phyloP scores from a whole-genome alignment of 1,140 invertebrate species.

The Piezodorus guildinii region DNA sequence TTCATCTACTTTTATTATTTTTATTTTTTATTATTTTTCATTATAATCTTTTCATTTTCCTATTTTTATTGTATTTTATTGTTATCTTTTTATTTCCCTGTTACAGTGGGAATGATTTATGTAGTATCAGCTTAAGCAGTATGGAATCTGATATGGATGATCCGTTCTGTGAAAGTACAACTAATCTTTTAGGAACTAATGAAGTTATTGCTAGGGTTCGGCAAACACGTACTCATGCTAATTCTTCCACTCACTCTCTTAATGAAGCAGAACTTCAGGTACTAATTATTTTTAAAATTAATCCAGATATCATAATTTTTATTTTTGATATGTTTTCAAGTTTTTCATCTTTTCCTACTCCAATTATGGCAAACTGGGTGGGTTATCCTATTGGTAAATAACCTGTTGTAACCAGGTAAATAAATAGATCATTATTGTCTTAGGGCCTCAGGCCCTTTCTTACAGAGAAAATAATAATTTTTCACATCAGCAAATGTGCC shows the following conservation, averaged over 20 bases:
- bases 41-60: no score
- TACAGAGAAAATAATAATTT: no score
- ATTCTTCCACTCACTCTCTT: conserved; percentile 67
- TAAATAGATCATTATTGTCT: no score
- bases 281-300: conserved; percentile 40
- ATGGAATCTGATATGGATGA: conserved; percentile 60
- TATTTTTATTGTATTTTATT: conserved; percentile 5
- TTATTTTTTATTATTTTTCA: no score
- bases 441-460: no score
- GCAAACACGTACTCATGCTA: conserved; percentile 41
- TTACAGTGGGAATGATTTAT: conserved; percentile 26
- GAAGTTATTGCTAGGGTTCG: conserved; percentile 28
- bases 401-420: no score
- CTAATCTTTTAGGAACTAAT: conserved; percentile 35
- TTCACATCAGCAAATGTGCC: no score
- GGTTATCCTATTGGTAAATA: no score
- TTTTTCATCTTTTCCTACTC: no score
- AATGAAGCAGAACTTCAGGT: conserved; percentile 62
- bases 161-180: conserved; percentile 39
- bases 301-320: conserved; percentile 14
- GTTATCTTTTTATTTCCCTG: conserved; percentile 11
- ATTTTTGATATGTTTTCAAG: no score
- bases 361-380: no score
- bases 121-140: conserved; percentile 56
- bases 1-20: no score